Percentiles rank a stretch among this genome's conserved stretches.
Evolutionary conservation across 2,113 vertebrate genomes (phyloP).

Genomic region (Crotalus tigris): DNA sequence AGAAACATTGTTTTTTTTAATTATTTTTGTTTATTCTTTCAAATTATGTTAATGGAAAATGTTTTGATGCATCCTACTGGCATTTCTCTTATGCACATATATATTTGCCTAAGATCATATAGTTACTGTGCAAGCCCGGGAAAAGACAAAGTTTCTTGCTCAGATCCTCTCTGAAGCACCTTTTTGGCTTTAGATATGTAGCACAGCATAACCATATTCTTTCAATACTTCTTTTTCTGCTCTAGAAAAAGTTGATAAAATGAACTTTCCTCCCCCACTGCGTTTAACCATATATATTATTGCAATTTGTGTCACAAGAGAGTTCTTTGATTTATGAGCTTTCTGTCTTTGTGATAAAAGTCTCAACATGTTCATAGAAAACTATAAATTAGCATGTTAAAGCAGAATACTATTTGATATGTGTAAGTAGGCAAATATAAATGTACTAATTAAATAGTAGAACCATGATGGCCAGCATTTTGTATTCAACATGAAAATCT

Average conservation of each 20-base stretch:
- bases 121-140: not conserved
- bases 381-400: not conserved
- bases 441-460: not conserved
- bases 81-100: not conserved
- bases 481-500: conserved; percentile 19
- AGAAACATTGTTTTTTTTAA: not conserved
- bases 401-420: not conserved
- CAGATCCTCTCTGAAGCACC: not conserved
- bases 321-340: conserved; percentile 8
- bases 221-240: not conserved
- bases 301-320: not conserved
- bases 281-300: not conserved
- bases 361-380: not conserved
- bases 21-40: not conserved
- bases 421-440: not conserved
- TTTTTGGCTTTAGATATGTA: not conserved
- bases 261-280: not conserved
- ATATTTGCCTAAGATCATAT: not conserved
- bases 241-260: not conserved
- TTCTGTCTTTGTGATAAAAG: not conserved
- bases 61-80: not conserved
- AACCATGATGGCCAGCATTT: conserved; percentile 3
- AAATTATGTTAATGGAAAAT: not conserved
- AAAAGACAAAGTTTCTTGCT: not conserved
- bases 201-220: not conserved